Evolutionary conservation across 2,797 vertebrate species (phyloP).

Genomic region (Notoglanidium macrostoma): DNA sequence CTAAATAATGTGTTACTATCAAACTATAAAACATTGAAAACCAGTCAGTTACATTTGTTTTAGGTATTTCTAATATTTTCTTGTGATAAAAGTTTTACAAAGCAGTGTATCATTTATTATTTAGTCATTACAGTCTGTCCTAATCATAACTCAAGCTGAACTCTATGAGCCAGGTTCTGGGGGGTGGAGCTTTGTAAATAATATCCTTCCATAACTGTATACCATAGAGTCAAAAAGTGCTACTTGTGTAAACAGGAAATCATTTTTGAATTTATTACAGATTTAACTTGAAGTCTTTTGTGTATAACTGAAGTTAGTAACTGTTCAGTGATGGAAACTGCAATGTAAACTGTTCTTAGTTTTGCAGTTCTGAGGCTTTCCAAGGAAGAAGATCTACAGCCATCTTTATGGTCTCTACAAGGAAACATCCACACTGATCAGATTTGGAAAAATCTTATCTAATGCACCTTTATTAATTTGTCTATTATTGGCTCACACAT

Average conservation of each 20-base stretch:
- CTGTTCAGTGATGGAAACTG: background rate
- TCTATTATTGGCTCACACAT: background rate
- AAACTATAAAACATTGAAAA: too few relatives aligned
- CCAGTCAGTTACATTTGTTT: too few relatives aligned
- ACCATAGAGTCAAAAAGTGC: too few relatives aligned
- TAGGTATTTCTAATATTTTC: too few relatives aligned
- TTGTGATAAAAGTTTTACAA: too few relatives aligned
- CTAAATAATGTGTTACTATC: too few relatives aligned
- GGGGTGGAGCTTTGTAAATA: background rate
- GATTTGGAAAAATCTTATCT: background rate
- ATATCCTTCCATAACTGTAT: background rate
- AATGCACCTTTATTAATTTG: background rate
- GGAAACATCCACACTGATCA: background rate
- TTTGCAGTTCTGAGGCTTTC: background rate
- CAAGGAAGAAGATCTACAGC: background rate
- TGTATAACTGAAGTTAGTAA: background rate
- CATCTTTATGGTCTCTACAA: background rate
- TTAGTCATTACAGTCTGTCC: too few relatives aligned
- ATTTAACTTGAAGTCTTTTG: background rate
- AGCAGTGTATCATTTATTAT: too few relatives aligned
- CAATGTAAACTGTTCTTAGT: too few relatives aligned
- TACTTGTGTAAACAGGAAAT: too few relatives aligned
- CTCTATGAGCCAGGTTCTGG: too few relatives aligned
- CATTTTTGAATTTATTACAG: background rate
- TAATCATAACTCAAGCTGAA: too few relatives aligned